Evolutionary conservation across 2,113 vertebrate genomes (phyloP), one percentile per base, ranked within the genome.

Genomic region (Mionectes macconnelli): DNA sequence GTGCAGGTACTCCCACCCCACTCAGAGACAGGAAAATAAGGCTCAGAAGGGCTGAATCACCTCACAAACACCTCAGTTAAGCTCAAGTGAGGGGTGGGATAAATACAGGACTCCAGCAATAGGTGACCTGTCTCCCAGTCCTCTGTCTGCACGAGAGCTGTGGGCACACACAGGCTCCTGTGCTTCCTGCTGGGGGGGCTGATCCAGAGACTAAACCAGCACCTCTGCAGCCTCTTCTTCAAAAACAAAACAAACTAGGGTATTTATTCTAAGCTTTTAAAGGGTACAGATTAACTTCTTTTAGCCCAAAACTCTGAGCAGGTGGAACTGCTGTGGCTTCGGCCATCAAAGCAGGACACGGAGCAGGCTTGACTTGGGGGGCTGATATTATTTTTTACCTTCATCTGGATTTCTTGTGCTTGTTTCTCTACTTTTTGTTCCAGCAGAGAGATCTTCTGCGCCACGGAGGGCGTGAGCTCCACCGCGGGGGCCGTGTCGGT

Each of bases 381-480:
- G 30, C 47, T 68, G 70, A 21, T 66, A n/a, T n/a, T n/a, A n/a
- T n/a, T n/a, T 62, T 73, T 93, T 95, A 99, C 99, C 98, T 99
- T 99, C 55, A 55, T 35, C 30, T 97, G 82, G 5, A 99, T 96
- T 95, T 99, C 98, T 2, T 96, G 70, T 8, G 93, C 94, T 94
- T 99, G 99, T 55, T 50, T 62, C 80, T 89, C 98, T 93, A 99
- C 70, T 66, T 91, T 98, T 55, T 67, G 92, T 91, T 99, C 99
- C 96, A 99, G 87, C 40, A 97, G 74, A n/a, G 74, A 69, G 70
- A 99, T 63, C 84, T 97, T 98, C 89, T 97, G 97, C 78, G 93
- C 93, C 98, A 98, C 96, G 53, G 97, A 97, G 56, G 98, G 95
- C 77, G 97, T 31, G 20, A 98, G 97, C 62, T 99, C 98, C 10